Base-by-base conservation (phyloP, 2,113 vertebrate species). In the Eurypyga helias region DNA sequence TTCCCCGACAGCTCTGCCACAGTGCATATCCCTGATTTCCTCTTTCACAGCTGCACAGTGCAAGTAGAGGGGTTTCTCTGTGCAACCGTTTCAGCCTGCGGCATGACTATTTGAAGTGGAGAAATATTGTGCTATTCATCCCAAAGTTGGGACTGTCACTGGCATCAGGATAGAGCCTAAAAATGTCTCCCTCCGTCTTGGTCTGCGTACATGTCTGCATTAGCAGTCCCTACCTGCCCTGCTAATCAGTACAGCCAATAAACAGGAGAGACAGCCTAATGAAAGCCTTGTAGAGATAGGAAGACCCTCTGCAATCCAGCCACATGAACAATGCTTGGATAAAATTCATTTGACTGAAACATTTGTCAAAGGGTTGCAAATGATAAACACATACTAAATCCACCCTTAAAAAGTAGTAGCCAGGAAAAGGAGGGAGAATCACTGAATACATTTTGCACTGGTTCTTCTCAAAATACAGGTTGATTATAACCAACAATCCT, bases 381-480 rank as follows among this genome's bases (percentile, higher is more conserved):
- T 72, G 5, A 81, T 87, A 87, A 94, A 83, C 81, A 87, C 3
- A 2, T 83, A 88, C 41, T 88, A 94, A 97, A 91, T 91, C 45
- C 52, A 86, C 33, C 71, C 54, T 49, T 70, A 64, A 93, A 90
- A 90, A n/a, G n/a, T 60, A 88, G 67, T 45, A 95, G 54, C 77
- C 48, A 61, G 67, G 75, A 76, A 88, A 67, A 94, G 81, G 33
- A 71, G 26, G 52, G 31, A 88, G 73, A 90, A 86, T 87, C 31
- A 45, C 73, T 88, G 49, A 92, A 66, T 58, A 41, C 1, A 1
- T 82, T 90, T 95, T 90, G 93, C 36, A 52, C 34, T 88, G 58
- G 17, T 79, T 93, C 78, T 93, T 73, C 73, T 97, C 84, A 75
- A 93, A 95, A 94, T 91, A 93, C 67, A 90, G 25, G 54, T 62